Evolutionary conservation across 2,113 vertebrate genomes (phyloP).

Genomic region (Albula goreensis): DNA sequence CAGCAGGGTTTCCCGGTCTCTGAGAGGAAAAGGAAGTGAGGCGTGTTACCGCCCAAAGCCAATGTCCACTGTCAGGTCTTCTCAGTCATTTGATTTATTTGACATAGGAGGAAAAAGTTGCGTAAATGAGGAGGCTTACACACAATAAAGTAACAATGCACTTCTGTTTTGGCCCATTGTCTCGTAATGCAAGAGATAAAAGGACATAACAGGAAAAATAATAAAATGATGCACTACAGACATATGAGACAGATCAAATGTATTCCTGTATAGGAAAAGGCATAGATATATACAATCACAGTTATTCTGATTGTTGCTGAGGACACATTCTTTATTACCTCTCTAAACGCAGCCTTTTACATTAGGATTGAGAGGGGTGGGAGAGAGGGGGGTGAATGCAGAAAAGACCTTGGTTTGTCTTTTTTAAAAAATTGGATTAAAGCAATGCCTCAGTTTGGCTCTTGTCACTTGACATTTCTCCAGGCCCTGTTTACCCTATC

Average conservation of each 20-base stretch:
- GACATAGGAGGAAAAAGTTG: too few relatives aligned
- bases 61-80: conserved; percentile 15
- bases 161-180: too few relatives aligned
- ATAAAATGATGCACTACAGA: too few relatives aligned
- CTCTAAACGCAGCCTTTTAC: conserved; percentile 40
- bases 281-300: background rate
- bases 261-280: too few relatives aligned
- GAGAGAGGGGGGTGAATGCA: conserved; percentile 50
- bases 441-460: conserved; percentile 52
- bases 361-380: background rate
- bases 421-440: conserved; percentile 68
- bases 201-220: too few relatives aligned
- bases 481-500: conserved; percentile 41
- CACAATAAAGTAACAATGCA: too few relatives aligned
- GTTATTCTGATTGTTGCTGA: conserved; percentile 31
- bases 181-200: too few relatives aligned
- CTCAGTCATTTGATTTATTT: too few relatives aligned
- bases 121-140: too few relatives aligned
- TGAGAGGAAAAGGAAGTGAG: background rate
- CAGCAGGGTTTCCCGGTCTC: too few relatives aligned
- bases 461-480: conserved; percentile 52
- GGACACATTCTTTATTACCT: conserved; percentile 44
- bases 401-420: conserved; percentile 73
- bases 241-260: too few relatives aligned
- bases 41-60: background rate